Evolutionary conservation across 2,113 vertebrate genomes (phyloP), one percentile per base, ranked within the genome.

Genomic region (Chaenogobius annularis): DNA sequence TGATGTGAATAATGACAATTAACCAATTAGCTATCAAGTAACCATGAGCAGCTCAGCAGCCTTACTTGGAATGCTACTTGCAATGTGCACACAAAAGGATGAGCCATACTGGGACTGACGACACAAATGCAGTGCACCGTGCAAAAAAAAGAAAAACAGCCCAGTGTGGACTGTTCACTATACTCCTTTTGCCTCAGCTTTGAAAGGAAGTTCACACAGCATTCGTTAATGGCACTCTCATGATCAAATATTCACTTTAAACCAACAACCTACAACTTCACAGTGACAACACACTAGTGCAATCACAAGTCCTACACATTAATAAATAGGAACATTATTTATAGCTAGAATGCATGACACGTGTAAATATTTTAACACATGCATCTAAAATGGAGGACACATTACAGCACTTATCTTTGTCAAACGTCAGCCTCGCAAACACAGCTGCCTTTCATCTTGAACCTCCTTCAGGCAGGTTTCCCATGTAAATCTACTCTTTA

Each of bases 161-260:
- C 10, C 54, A 20, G 17, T 22, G 7, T 56, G 54, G 20, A 20
- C 54, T 56, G 9, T 68, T 74, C 68, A 26, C 40, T 15, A 40
- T 23, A 59, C 40, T 61, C 37, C 43, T n/a, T 48, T 5, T 31
- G 22, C 54, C 50, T 80, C 52, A 43, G 50, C 54, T 68, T 68
- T 26, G 48, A 52, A 35, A 59, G 3, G 19, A 54, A 54, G 37
- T 69, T 69, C 75, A 77, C 62, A 79, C 50, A 68, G 64, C 72
- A 74, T 44, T 58, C 14, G 37, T 70, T 47, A 74, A 71, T 75
- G 11, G 59, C 68, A 56, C 31, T 59, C 37, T 61, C 61, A 19
- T 83, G 62, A 78, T 87, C 79, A 89, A 76, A 79, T 70, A 63
- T 85, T 79, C 75, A 84, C 78, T 81, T 85, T 87, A 47, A 76